These are phyloP conservation scores for Iphiclides podalirius DNA, from an alignment of 2,888 invertebrate genomes.

Conservation along the genomic window DNA sequence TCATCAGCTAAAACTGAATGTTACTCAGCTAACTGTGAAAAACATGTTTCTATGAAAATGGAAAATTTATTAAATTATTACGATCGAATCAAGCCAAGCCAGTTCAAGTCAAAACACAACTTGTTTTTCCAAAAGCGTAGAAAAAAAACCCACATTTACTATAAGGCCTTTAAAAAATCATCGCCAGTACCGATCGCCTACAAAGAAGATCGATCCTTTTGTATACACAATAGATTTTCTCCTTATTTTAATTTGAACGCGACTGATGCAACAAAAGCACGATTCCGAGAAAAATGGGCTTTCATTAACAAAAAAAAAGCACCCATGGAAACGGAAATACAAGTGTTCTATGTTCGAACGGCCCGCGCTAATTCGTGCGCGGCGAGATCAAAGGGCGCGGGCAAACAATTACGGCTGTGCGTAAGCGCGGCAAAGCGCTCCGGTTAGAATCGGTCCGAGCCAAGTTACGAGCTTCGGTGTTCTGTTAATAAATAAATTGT, in stretches of 20 bases:
- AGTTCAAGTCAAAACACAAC: too few relatives aligned
- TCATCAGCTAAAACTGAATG: too few relatives aligned
- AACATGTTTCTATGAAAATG: too few relatives aligned
- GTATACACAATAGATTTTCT: background rate
- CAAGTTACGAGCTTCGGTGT: slow-evolving; percentile 17
- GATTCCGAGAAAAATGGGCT: slow-evolving; percentile 17
- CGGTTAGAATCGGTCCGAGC: slow-evolving; percentile 42
- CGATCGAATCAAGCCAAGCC: too few relatives aligned
- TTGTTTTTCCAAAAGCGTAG: too few relatives aligned
- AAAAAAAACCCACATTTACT: too few relatives aligned
- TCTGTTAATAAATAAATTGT: too few relatives aligned
- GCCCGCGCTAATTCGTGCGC: slow-evolving; percentile 61
- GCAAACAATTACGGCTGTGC: slow-evolving; percentile 57
- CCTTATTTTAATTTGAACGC: background rate
- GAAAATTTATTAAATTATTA: too few relatives aligned
- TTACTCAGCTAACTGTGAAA: too few relatives aligned
- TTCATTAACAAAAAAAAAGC: slow-evolving; percentile 34
- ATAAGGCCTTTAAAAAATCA: too few relatives aligned
- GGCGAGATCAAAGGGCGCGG: slow-evolving; percentile 64
- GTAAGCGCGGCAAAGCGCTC: slow-evolving; percentile 62
- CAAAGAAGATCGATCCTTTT: background rate
- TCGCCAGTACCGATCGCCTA: background rate
- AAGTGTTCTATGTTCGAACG: slow-evolving; percentile 50
- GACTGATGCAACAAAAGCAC: slow-evolving; percentile 8
- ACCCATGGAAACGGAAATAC: slow-evolving; percentile 55